Evolutionary conservation across 2,888 invertebrate species (phyloP).

Genomic region (Callyntrura guangdongensis): DNA sequence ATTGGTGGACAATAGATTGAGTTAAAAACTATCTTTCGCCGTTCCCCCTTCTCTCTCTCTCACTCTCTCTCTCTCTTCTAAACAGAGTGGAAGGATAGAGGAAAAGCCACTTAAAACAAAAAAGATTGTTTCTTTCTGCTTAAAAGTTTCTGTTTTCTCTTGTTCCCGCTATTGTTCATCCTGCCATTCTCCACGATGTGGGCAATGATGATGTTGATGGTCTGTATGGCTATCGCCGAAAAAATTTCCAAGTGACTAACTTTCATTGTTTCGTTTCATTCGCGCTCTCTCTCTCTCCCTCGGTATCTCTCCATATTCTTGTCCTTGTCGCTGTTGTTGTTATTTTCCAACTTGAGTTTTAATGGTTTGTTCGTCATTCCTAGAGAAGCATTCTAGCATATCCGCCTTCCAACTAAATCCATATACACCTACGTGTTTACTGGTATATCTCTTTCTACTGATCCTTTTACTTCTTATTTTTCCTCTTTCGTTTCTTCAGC

Average conservation of each 20-base stretch:
- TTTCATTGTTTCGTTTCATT: conserved; percentile 68
- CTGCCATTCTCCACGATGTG: neutral
- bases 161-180: conserved; percentile 41
- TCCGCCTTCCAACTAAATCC: neutral
- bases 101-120: conserved; percentile 73
- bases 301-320: neutral
- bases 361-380: conserved; percentile 70
- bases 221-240: conserved; percentile 5
- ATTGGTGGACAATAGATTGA: conserved; percentile 60
- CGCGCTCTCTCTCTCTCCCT: neutral
- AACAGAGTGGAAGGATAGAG: conserved; percentile 61
- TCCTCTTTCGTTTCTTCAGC: neutral
- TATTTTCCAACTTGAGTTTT: conserved; percentile 69
- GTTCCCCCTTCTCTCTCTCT: neutral
- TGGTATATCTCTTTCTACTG: neutral
- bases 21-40: conserved; percentile 38
- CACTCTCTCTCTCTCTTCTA: neutral
- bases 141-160: conserved; percentile 46
- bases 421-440: neutral
- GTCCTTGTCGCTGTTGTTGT: conserved; percentile 11
- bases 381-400: neutral
- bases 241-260: conserved; percentile 74
- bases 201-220: conserved; percentile 1
- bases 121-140: conserved; percentile 55
- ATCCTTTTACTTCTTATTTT: neutral